Percentiles rank a stretch among this genome's conserved stretches.
Conservation (phyloP, 2,888 invertebrate species). For the Lasioglossum calceatum region DNA sequence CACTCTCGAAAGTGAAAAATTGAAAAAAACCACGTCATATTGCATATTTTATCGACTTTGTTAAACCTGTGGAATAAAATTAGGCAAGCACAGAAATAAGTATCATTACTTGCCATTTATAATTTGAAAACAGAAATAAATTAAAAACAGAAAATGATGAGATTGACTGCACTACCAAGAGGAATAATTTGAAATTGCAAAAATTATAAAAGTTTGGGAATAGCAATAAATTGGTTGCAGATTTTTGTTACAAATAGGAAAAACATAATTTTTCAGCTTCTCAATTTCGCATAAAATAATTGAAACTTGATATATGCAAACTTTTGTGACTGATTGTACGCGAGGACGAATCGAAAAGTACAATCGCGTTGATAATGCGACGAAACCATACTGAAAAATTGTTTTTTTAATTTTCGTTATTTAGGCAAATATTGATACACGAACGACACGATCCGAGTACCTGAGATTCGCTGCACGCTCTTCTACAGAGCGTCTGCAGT, state of each 20-base stretch:
- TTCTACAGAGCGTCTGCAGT: background rate
- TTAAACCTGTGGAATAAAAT: background rate
- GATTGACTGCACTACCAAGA: background rate
- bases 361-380: background rate
- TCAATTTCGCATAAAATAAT: background rate
- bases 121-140: background rate
- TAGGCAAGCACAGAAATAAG: background rate
- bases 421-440: background rate
- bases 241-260: too few species aligned
- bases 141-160: background rate
- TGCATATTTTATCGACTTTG: too few species aligned
- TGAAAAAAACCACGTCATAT: background rate
- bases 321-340: background rate
- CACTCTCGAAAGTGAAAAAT: background rate
- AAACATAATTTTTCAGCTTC: background rate
- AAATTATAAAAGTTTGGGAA: too few species aligned
- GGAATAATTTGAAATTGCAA: background rate
- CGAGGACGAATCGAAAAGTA: background rate
- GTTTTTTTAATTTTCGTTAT: background rate
- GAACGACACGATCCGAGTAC: slow-evolving; percentile 47
- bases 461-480: slow-evolving; percentile 33
- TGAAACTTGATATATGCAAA: background rate
- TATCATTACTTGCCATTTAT: background rate
- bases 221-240: too few species aligned
- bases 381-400: background rate